Base-by-base conservation (phyloP, 2,797 vertebrate species). In the Cuculus canorus region DNA sequence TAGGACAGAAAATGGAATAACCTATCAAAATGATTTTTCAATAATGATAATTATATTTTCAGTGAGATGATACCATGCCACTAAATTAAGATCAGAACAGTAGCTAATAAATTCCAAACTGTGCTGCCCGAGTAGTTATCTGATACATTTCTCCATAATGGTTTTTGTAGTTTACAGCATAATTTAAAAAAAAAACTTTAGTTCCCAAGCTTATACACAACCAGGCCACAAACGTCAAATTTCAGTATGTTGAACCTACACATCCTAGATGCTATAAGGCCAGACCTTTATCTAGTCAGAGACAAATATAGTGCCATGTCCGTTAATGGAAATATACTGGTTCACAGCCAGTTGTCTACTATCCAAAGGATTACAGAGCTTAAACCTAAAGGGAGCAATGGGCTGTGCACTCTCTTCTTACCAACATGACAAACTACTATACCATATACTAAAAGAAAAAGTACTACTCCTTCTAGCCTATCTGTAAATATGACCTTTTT, bases 31-130 rank as follows among this genome's bases (percentile, higher is more conserved):
- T 96, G 59, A 95, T 97, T 96, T 71, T 93, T 93, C 88, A 95
- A 86, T 97, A 96, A 96, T 88, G 71, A 83, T 70, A 96, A 96
- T 96, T 97, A 96, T 41, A 91, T 48, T 96, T 95, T 80, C 86
- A 97, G 54, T 53, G 79, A 96, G 82, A 97, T 88, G 94, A 96
- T 65, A 91, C 82, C 90, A 81, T 63, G 52, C 32, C 69, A 82
- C 57, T 91, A 95, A 96, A 96, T 96, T 95, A 95, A 72, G 25
- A 95, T 72, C 65, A 84, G 66, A 95, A 28, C 57, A 93, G 72
- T 43, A 94, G 71, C 63, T 96, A 96, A 92, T 93, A 89, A 90
- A 94, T 92, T 92, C 68, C 50, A 81, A 90, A 90, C 25, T 52
- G 53, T 70, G 66, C 84, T 84, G 47, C 54, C 72, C 16, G 8